Evolutionary conservation across 2,113 vertebrate species (phyloP), one percentile per base, ranked within the genome.

Genomic region (Oryzias javanicus): DNA sequence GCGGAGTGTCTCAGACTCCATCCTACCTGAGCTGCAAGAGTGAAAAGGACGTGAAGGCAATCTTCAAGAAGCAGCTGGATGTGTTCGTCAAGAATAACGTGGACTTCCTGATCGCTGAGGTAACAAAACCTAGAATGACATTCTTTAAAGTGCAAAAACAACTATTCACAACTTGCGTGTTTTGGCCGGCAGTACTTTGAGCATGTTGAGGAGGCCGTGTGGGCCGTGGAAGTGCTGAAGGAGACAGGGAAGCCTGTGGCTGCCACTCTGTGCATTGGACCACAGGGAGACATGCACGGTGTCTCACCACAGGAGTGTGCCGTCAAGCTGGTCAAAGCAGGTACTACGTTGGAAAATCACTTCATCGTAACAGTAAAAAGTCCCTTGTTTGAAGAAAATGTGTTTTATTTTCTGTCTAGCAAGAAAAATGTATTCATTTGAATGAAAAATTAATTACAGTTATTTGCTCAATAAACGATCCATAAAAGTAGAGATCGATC

Each of bases 91-190:
- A 93, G 84, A 98, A 98, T 75, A 89, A 97, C 0, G 95, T 98
- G 64, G 97, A 99, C 85, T 98, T 99, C 82, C 71, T 99, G 78
- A 98, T 99, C 72, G 97, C 96, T 57, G 97, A 99, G 96, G 97
- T 98, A 91, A 60, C 6, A 10, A 6, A 17, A 19, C 12, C 19
- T n/a, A 8, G n/a, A 18, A 47, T 2, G n/a, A 47, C 8, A 17
- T 48, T n/a, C 14, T 14, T 4, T 46, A 13, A 29, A 12, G 29
- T 63, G 19, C 19, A 6, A 49, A 44, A 44, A 6, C 15, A 48
- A 16, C 3, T 1, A 7, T 27, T 29, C 19, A n/a, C 13, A 15
- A n/a, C 1, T 12, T 41, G 2, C 24, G 16, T 51, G 44, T 53
- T 72, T 14, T 73, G n/a, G 63, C 63, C 25, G 88, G 71, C 87